Conservation (phyloP, 2,797 vertebrate genomes). For the Gambelia wislizenii region DNA sequence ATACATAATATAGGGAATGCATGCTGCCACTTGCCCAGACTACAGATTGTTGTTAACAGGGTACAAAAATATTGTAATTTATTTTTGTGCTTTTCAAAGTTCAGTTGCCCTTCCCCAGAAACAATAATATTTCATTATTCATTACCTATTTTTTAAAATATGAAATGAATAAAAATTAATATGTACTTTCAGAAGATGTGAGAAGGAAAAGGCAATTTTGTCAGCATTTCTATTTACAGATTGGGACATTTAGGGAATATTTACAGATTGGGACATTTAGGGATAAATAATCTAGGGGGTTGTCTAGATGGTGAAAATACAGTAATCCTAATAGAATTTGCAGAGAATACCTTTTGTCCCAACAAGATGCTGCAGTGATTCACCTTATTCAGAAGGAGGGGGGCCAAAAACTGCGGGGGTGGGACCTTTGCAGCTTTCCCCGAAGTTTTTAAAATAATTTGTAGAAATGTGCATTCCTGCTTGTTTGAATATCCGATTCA, state of each 20-base stretch:
- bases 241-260: background rate
- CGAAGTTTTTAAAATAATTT: no score
- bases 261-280: background rate
- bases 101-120: background rate
- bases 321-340: no score
- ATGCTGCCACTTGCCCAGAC: background rate
- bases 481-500: no score
- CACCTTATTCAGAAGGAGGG: no score
- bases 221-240: background rate
- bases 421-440: no score
- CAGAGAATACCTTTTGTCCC: no score
- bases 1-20: background rate
- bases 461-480: no score
- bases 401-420: no score
- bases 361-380: no score
- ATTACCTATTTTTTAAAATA: background rate
- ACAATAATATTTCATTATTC: background rate
- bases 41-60: background rate
- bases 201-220: background rate
- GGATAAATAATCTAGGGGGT: background rate
- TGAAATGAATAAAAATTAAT: background rate
- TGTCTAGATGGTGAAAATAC: no score
- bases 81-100: background rate
- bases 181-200: background rate
- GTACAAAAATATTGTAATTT: background rate